Evolutionary conservation across 2,797 vertebrate genomes (phyloP).

Genomic region (Vultur gryphus): DNA sequence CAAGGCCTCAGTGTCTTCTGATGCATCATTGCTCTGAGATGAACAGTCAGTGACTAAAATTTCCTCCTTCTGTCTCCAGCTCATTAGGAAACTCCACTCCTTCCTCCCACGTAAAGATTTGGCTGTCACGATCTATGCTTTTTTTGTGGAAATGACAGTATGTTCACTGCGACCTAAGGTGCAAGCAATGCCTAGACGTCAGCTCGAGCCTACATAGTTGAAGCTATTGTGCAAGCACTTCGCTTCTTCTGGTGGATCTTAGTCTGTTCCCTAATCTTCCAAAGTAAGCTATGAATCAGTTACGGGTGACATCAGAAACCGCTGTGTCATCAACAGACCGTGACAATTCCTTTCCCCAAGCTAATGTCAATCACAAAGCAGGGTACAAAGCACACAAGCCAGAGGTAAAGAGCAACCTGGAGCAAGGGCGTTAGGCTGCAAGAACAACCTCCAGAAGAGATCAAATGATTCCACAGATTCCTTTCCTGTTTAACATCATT

Average conservation of each 20-base stretch:
- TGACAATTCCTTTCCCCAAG: background rate
- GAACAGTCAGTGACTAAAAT: background rate
- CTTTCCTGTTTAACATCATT: background rate
- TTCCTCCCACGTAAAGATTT: background rate
- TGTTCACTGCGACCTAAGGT: background rate
- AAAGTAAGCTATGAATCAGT: background rate
- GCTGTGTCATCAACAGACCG: fast-evolving
- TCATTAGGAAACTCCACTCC: background rate
- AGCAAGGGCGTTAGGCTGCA: background rate
- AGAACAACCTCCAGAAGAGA: background rate
- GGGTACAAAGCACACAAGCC: background rate
- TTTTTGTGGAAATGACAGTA: background rate
- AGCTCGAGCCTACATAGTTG: background rate
- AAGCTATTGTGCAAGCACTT: background rate
- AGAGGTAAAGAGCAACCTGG: background rate
- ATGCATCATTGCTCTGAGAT: background rate
- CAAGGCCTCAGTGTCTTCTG: background rate
- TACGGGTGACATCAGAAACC: background rate
- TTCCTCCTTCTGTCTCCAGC: background rate
- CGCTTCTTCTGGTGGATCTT: background rate
- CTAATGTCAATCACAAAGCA: background rate
- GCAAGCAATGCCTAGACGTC: background rate
- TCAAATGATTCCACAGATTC: background rate
- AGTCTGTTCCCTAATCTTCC: background rate
- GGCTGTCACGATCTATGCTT: background rate